Base-by-base conservation (phyloP, 1,140 invertebrate species). In the Diachasmimorpha longicaudata region DNA sequence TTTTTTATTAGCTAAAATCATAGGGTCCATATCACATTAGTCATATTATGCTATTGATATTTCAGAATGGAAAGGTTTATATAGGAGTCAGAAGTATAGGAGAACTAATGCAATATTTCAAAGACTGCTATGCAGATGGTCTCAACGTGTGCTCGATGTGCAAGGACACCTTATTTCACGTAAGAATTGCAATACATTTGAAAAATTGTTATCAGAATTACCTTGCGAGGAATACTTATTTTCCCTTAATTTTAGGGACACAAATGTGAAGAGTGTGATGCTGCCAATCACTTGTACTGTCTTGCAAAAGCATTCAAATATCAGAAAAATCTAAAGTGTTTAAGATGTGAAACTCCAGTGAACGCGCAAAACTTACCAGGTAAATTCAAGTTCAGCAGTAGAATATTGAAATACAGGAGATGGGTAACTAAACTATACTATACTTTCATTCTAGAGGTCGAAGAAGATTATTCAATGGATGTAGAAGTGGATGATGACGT, bases 21-120 rank as follows among this genome's bases (percentile, higher is more conserved):
- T n/a, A n/a, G n/a, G n/a, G n/a, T n/a, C n/a, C n/a, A n/a, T n/a
- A n/a, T n/a, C n/a, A n/a, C n/a, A n/a, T n/a, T n/a, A n/a, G n/a
- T n/a, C n/a, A n/a, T n/a, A 68, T 63, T 73, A 39, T 42, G 6
- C 14, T 16, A 37, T 48, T 74, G 3, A 66, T 6, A 42, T 78
- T 76, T 55, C 21, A 84, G 86, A 44, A 83, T 74, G 85, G 85
- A 5, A 74, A 72, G 70, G 80, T 79, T 31, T 87, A 82, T 8
- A 83, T 88, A 55, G 86, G 85, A 74, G 79, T 85, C 19, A 72
- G 86, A 77, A 88, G 85, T 69, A 81, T 84, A 77, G 79, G 78
- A 37, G 86, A 87, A 76, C 66, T 87, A 70, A 76, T 83, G 72
- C 82, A 81, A 69, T 88, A 86, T 72, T 87, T 87, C 66, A 83